These are phyloP conservation scores for Philereme transversata DNA, from an alignment of 2,888 invertebrate species.

Conservation along the genomic window DNA sequence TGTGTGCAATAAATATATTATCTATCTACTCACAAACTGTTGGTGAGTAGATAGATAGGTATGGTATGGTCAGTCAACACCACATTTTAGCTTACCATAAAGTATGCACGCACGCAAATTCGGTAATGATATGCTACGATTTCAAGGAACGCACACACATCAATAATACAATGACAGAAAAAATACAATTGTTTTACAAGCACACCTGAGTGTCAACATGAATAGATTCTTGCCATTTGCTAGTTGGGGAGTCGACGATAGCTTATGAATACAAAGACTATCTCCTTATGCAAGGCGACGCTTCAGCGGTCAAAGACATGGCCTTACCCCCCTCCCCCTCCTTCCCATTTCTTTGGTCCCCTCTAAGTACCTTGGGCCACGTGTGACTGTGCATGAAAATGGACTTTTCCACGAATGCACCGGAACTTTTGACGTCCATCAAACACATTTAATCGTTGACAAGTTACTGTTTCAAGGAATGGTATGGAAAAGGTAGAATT, in stretches of 20 bases:
- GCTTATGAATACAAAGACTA: constrained; percentile 73
- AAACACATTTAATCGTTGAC: background rate
- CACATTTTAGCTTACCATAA: background rate
- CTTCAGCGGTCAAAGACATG: constrained; percentile 74
- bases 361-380: constrained; percentile 50
- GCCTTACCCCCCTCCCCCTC: constrained; percentile 41
- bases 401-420: constrained; percentile 74
- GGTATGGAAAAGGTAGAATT: no score
- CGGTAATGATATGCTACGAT: constrained; percentile 48
- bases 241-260: constrained; percentile 70
- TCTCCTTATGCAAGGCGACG: constrained; percentile 72
- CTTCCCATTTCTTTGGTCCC: constrained; percentile 39
- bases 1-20: no score
- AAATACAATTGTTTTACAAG: constrained; percentile 67
- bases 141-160: constrained; percentile 59
- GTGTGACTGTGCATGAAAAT: constrained; percentile 70
- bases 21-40: no score
- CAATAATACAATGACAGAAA: constrained; percentile 67
- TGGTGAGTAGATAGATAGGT: no score
- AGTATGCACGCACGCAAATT: constrained; percentile 33
- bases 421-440: constrained; percentile 60
- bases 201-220: constrained; percentile 66
- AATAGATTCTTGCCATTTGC: constrained; percentile 76
- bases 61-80: background rate
- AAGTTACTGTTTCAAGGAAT: no score